Base-by-base conservation (phyloP, 1,140 invertebrate species). In the Drosophila watanabei region DNA sequence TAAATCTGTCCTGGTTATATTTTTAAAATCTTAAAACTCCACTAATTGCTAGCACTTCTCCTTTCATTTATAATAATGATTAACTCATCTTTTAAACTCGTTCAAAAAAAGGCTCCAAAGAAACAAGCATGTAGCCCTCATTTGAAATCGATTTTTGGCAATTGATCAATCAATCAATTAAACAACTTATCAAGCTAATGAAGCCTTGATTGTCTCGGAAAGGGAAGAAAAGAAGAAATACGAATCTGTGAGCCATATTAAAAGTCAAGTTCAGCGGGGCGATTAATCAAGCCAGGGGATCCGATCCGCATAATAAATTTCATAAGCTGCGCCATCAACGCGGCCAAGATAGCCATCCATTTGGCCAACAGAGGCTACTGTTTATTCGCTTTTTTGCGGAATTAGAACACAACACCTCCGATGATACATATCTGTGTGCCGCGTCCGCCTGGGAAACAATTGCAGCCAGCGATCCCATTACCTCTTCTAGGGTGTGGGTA, bases 211-310 rank as follows among this genome's bases (percentile, higher is more conserved):
- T 77, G 68, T 75, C 39, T 37, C 52, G 61, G 30, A 54, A 71
- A 46, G 46, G 54, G 16, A n/a, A n/a, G 30, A 71, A 57, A 18
- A 48, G 18, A 39, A 37, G 46, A 68, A 48, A 48, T 39, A 51
- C n/a, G 16, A 48, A 78, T 39, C 51, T 46, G 49, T 49, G 33
- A 49, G 45, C 33, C 56, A 75, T 46, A 72, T 79, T 58, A 33
- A 51, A 37, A 88, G 64, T 88, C 84, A 89, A 88, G 84, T 80
- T 88, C 85, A 85, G 60, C 41, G 13, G 45, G 37, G 45, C 46
- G 56, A 84, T 87, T 77, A 87, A 87, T 84, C 85, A 88, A 62
- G 45, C 37, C 48, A 28, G 51, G 57, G 16, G 57, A 70, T 43
- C 66, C 66, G 57, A 70, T 43, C 66, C 63, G 54, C 57, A 77